phyloP scores from a whole-genome alignment of 2,797 vertebrate genomes.

The Nyctalus aviator region DNA sequence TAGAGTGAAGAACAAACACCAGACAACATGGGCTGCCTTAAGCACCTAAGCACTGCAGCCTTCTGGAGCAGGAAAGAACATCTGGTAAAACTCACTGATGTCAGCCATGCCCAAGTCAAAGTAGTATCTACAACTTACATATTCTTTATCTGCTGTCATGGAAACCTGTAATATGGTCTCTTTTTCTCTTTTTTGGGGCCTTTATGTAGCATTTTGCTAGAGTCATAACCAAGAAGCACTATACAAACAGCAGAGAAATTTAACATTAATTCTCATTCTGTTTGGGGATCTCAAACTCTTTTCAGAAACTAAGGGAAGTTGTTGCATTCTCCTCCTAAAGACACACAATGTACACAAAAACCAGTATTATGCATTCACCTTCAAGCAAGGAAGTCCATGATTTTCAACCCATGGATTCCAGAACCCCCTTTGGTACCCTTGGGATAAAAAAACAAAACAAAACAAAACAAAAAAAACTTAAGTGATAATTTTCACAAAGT shows the following conservation, averaged over 20 bases:
- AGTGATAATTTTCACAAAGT: not conserved
- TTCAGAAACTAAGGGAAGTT: not conserved
- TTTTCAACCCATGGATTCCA: not conserved
- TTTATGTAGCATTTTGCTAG: conserved; percentile 24
- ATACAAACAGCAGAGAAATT: not conserved
- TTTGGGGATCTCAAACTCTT: not conserved
- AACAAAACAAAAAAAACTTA: too few species aligned
- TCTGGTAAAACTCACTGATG: not conserved
- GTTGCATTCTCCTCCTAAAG: not conserved
- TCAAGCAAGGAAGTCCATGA: not conserved
- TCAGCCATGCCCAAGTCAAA: not conserved
- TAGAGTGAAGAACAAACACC: not conserved
- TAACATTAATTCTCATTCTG: not conserved
- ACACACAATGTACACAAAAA: not conserved
- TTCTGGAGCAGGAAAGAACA: not conserved
- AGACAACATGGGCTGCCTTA: not conserved
- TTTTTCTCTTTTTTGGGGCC: not conserved
- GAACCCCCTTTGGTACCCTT: not conserved
- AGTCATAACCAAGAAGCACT: not conserved
- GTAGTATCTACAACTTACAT: not conserved
- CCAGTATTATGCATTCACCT: not conserved
- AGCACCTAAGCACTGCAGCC: not conserved
- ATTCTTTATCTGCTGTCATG: not conserved
- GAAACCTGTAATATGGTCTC: not conserved
- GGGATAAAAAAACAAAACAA: not conserved